Evolutionary conservation across 2,797 vertebrate genomes (phyloP).

Genomic region (Rhynchotus rufescens): DNA sequence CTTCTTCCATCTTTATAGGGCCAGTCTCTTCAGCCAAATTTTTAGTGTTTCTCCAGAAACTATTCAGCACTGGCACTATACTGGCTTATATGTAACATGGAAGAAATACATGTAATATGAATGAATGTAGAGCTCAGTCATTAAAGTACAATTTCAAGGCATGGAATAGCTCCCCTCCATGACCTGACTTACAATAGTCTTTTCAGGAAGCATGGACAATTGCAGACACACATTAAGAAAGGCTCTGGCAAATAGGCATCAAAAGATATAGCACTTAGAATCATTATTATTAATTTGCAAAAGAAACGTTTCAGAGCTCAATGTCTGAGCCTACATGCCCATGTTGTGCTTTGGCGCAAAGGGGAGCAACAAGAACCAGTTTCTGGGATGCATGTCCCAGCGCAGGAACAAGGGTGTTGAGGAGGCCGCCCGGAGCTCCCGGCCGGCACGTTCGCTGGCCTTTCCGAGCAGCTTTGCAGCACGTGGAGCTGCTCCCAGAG

Average conservation of each 20-base stretch:
- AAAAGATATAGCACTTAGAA: background rate
- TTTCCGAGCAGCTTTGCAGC: background rate
- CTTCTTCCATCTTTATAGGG: background rate
- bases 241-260: background rate
- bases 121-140: background rate
- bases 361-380: no score
- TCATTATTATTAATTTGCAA: accelerated
- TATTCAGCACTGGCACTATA: background rate
- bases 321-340: background rate
- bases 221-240: accelerated
- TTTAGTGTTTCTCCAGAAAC: background rate
- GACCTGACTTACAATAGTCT: background rate
- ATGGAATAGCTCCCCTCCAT: background rate
- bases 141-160: background rate
- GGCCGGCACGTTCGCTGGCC: no score
- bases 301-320: background rate
- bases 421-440: background rate
- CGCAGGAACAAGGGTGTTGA: accelerated
- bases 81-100: background rate
- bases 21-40: background rate
- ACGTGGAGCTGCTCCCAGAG: background rate
- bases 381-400: accelerated
- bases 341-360: background rate
- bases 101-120: background rate
- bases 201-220: background rate